Evolutionary conservation across 2,113 vertebrate genomes (phyloP).

Genomic region (Neodon shergylaensis): DNA sequence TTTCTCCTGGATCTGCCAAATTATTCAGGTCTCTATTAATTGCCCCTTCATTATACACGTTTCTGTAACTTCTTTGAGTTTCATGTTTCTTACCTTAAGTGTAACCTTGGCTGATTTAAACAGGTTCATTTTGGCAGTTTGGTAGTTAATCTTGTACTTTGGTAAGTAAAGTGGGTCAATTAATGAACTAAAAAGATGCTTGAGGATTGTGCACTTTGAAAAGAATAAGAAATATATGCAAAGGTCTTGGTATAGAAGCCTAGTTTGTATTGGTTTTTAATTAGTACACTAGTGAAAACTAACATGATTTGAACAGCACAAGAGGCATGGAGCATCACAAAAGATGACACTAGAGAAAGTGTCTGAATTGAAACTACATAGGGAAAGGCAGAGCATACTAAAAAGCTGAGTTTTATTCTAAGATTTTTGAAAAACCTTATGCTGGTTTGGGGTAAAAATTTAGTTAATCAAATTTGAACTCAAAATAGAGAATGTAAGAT

Average conservation of each 20-base stretch:
- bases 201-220: not conserved
- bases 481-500: not conserved
- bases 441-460: not conserved
- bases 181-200: not conserved
- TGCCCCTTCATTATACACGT: not conserved
- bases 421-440: not conserved
- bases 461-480: not conserved
- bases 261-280: not conserved
- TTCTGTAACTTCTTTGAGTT: slow-evolving; percentile 3
- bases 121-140: not conserved
- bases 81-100: not conserved
- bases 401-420: not conserved
- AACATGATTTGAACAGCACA: not conserved
- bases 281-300: not conserved
- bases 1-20: not conserved
- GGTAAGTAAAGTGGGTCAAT: not conserved
- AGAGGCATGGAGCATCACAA: not conserved
- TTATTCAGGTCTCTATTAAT: not conserved
- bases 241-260: not conserved
- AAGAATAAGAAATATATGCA: not conserved
- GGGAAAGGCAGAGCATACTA: not conserved
- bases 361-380: not conserved
- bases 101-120: not conserved
- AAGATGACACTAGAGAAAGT: not conserved
- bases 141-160: not conserved